Base-by-base conservation (phyloP, 2,797 vertebrate genomes). In the Hipposideros larvatus region DNA sequence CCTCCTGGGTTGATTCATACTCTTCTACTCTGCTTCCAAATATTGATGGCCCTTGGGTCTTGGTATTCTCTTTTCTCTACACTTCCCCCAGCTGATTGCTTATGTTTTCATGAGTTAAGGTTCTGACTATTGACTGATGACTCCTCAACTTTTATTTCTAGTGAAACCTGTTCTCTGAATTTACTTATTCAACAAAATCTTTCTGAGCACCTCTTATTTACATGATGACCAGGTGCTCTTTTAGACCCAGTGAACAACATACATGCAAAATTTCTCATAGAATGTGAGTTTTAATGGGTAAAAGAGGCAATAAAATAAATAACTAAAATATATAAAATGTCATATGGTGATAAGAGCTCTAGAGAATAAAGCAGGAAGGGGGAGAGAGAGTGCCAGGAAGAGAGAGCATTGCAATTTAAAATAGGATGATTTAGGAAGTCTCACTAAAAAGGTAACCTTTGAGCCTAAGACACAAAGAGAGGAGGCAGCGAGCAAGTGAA, bases 61-160 rank as follows among this genome's bases (percentile, higher is more conserved):
- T 75, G 55, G 41, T 57, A 5, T 10, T 80, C 11, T 63, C 21
- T 55, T 87, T 63, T 88, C 46, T 65, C 34, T 61, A 48, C 2
- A 70, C 4, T 85, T 66, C 73, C 16, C 8, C 22, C 21, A 51
- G 31, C 19, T 75, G 66, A 71, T 61, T 48, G 4, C 26, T 6
- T 79, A 59, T 71, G 7, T 92, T 87, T 79, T 82, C 28, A 85
- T 66, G 24, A 53, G 26, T 80, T 78, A 68, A 8, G 24, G 24
- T 86, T 93, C 24, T 93, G 2, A 48, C 24, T 85, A 4, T 77
- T 74, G 24, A 59, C 24, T 85, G 55, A 82, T n/a, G 4, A 41
- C 11, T 66, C 77, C 31, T 37, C n/a, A 68, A 34, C 75, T 93
- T 92, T 97, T 92, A 87, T 90, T 75, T 96, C 37, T 73, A 77